These are phyloP conservation scores for Henicopernis longicauda DNA, from an alignment of 2,113 vertebrate genomes.

Conservation along the genomic window DNA sequence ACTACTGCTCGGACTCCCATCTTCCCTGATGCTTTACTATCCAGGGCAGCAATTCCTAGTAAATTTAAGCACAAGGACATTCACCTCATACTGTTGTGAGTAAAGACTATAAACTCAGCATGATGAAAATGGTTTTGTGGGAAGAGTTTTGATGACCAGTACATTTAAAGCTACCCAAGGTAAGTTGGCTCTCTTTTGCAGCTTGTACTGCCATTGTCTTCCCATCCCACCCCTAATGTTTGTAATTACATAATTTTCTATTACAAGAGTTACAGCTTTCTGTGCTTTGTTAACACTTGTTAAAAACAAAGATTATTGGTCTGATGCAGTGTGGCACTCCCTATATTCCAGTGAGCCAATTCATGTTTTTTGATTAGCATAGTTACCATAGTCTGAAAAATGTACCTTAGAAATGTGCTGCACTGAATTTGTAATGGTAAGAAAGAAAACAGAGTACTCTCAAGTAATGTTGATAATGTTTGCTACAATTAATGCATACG, in stretches of 20 bases:
- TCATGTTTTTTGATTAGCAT: neutral
- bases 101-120: too few species aligned
- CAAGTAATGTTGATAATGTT: neutral
- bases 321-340: neutral
- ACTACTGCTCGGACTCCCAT: too few species aligned
- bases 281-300: neutral
- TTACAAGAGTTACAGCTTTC: neutral
- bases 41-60: too few species aligned
- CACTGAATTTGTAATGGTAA: neutral
- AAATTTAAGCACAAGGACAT: too few species aligned
- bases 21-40: too few species aligned
- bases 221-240: neutral
- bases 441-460: neutral
- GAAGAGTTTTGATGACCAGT: neutral
- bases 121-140: neutral
- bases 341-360: neutral
- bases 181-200: neutral
- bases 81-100: too few species aligned
- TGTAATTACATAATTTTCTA: neutral
- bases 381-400: neutral
- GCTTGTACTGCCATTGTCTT: neutral
- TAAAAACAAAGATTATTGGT: neutral
- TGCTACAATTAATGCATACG: neutral
- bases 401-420: neutral
- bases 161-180: neutral